Conservation (phyloP, 64 coral and sea anemone genomes). For the Orbicella faveolata region DNA sequence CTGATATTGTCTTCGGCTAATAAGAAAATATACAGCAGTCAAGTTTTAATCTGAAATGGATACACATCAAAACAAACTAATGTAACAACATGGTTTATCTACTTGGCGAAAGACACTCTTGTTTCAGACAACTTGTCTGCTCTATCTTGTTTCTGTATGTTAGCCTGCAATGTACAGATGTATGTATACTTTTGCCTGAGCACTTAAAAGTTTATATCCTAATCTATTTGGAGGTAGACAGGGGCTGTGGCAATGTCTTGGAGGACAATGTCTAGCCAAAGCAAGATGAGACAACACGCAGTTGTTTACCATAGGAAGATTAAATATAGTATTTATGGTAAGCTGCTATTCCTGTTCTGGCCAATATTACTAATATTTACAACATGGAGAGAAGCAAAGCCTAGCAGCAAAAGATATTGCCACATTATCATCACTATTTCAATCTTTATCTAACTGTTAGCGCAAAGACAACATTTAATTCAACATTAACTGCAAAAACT, state of each 20-base stretch:
- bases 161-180: background rate
- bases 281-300: no score
- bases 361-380: background rate
- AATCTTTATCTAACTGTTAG: background rate
- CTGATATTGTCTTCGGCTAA: no score
- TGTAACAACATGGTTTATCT: background rate
- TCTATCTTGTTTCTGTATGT: background rate
- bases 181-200: no score
- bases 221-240: no score
- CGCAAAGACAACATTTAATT: background rate
- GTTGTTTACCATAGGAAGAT: background rate
- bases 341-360: background rate
- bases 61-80: background rate
- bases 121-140: background rate
- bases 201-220: no score
- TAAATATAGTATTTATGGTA: background rate
- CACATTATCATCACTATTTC: background rate
- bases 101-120: background rate
- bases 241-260: no score
- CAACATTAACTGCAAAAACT: background rate
- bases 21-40: no score
- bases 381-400: background rate
- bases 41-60: background rate
- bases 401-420: background rate
- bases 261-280: no score